phyloP scores from a whole-genome alignment of 2,888 invertebrate species.

The Neria commutata region DNA sequence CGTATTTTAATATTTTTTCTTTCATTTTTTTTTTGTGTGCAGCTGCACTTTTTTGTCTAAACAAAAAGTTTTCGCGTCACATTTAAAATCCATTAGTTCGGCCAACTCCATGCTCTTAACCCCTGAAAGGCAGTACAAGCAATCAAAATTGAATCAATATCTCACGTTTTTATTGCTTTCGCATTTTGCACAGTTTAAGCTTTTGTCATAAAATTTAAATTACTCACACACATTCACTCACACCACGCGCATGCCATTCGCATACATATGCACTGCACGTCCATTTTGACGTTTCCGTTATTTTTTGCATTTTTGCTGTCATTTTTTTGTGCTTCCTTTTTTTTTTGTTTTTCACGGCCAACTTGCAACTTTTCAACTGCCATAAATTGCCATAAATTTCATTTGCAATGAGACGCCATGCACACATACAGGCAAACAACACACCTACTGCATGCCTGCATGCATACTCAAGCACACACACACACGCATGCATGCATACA shows the following conservation, averaged over 20 bases:
- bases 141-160: not conserved
- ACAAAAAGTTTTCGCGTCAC: not conserved
- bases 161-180: no score
- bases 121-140: not conserved
- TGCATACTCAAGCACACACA: no score
- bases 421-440: no score
- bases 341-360: not conserved
- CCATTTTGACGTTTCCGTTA: not conserved
- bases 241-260: no score
- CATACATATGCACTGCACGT: no score
- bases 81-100: not conserved
- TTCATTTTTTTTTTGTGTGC: no score
- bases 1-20: not conserved
- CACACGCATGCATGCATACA: no score
- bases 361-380: not conserved
- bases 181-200: no score
- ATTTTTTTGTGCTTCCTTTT: no score
- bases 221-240: not conserved
- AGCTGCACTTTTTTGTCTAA: not conserved
- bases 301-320: not conserved
- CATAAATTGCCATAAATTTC: not conserved
- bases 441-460: no score
- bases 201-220: not conserved
- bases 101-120: not conserved
- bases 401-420: no score